Evolutionary conservation across 2,113 vertebrate species (phyloP).

Genomic region (Trichechus manatus): DNA sequence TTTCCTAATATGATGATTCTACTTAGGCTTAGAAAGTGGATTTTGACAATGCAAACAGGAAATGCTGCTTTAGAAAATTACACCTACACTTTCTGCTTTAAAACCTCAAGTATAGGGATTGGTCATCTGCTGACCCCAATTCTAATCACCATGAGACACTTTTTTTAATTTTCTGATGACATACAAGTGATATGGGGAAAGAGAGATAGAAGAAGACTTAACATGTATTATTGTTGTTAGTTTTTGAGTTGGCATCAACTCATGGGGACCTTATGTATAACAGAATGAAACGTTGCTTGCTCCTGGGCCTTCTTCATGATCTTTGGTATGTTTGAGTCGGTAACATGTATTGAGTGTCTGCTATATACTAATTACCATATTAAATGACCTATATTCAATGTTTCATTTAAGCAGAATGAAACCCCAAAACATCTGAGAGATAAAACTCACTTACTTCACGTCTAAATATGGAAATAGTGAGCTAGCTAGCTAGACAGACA

Average conservation of each 20-base stretch:
- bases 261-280: too few relatives aligned
- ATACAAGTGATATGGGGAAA: not conserved
- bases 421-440: not conserved
- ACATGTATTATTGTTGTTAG: not conserved
- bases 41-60: not conserved
- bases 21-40: not conserved
- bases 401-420: conserved; percentile 27
- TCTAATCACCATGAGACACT: not conserved
- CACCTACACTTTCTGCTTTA: not conserved
- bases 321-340: too few relatives aligned
- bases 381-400: not conserved
- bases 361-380: not conserved
- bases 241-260: too few relatives aligned
- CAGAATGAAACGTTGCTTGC: too few relatives aligned
- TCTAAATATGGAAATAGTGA: not conserved
- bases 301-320: too few relatives aligned
- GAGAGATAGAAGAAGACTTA: not conserved
- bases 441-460: not conserved
- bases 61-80: not conserved
- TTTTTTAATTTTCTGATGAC: not conserved
- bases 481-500: too few relatives aligned
- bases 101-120: not conserved
- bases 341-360: not conserved
- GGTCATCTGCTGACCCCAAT: not conserved
- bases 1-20: not conserved